These are phyloP conservation scores for Lasioglossum leucozonium DNA, from an alignment of 2,888 invertebrate species.

Conservation along the genomic window DNA sequence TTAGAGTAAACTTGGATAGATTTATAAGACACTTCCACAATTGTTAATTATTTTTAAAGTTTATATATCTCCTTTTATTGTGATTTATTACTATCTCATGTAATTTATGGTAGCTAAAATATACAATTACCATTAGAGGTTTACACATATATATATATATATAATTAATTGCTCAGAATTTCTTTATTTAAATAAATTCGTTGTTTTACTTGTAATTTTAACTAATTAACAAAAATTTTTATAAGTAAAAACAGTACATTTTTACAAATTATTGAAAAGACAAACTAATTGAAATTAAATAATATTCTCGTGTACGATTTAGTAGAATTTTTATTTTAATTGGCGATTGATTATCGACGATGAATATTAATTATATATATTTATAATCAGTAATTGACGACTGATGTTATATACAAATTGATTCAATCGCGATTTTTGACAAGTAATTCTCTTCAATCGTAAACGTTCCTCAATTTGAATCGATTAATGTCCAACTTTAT, in stretches of 20 bases:
- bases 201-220: background rate
- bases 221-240: background rate
- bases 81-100: background rate
- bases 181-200: background rate
- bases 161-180: background rate
- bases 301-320: too few relatives aligned
- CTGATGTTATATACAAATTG: background rate
- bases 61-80: background rate
- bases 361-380: background rate
- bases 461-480: background rate
- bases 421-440: background rate
- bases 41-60: background rate
- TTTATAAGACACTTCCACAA: background rate
- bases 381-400: background rate
- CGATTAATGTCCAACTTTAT: background rate
- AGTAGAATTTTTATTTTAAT: too few relatives aligned
- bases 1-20: background rate
- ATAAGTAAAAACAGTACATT: background rate
- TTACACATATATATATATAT: background rate
- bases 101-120: background rate
- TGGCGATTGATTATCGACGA: background rate
- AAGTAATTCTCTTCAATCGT: background rate
- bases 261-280: too few relatives aligned
- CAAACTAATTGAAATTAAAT: too few relatives aligned
- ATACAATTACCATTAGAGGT: background rate